Percentiles rank a stretch among this genome's conserved stretches.
phyloP scores from a whole-genome alignment of 2,888 invertebrate genomes.

The Amiota minor region DNA sequence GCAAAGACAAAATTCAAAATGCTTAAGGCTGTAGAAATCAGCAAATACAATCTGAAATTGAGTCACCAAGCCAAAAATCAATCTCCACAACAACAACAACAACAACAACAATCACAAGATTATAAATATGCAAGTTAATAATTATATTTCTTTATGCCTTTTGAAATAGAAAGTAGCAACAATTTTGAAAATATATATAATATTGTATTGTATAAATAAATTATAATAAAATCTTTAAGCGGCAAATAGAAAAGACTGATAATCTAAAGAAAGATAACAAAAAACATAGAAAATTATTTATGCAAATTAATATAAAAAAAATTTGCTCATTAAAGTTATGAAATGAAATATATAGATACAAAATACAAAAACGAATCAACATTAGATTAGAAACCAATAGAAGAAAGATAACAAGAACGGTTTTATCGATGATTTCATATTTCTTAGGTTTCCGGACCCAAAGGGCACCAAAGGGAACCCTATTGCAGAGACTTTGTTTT shows the following conservation, averaged over 20 bases:
- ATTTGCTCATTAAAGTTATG: not conserved
- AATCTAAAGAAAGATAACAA: not conserved
- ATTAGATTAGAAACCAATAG: not conserved
- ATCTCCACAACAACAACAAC: not conserved
- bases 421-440: too few species aligned
- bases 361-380: constrained; percentile 3
- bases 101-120: constrained; percentile 19
- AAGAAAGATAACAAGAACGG: not conserved
- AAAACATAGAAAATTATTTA: constrained; percentile 44
- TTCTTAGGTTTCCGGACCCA: too few species aligned
- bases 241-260: not conserved
- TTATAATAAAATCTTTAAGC: too few species aligned
- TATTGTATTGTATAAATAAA: too few species aligned
- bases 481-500: too few species aligned
- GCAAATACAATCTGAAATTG: not conserved
- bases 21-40: constrained; percentile 40
- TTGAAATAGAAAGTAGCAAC: constrained; percentile 61
- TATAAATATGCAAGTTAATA: constrained; percentile 45
- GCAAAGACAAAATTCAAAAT: constrained; percentile 14
- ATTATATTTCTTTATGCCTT: not conserved
- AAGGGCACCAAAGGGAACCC: too few species aligned
- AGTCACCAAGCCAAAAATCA: not conserved
- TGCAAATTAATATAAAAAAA: constrained; percentile 43
- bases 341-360: not conserved
- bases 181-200: not conserved